Evolutionary conservation across 2,888 invertebrate species (phyloP).

Genomic region (Glyphotaelius pellucidus): DNA sequence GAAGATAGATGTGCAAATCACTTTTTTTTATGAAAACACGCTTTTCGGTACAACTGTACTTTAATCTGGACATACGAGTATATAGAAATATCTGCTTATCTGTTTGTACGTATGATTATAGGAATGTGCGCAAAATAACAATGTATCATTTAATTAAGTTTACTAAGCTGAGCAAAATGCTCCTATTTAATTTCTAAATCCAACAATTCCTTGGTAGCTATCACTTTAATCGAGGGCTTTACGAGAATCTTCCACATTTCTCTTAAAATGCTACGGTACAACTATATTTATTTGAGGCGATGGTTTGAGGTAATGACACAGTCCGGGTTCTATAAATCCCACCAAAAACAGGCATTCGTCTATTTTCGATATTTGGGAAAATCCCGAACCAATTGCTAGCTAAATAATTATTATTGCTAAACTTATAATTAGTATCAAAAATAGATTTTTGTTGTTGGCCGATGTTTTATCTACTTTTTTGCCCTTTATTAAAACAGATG

Average conservation of each 20-base stretch:
- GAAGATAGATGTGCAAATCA: too few relatives aligned
- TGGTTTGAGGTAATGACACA: background rate
- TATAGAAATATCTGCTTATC: background rate
- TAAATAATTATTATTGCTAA: background rate
- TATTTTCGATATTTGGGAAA: background rate
- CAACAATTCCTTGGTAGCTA: background rate
- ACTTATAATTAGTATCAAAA: background rate
- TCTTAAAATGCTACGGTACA: background rate
- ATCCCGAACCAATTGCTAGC: background rate
- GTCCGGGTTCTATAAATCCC: background rate
- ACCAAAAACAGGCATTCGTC: background rate
- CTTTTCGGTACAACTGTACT: background rate
- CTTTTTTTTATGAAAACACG: too few relatives aligned
- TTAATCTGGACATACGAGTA: background rate
- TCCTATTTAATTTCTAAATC: background rate
- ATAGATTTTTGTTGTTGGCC: background rate
- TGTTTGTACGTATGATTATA: background rate
- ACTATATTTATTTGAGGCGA: background rate
- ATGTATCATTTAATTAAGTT: background rate
- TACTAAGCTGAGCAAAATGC: background rate
- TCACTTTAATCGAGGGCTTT: background rate
- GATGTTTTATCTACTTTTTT: background rate
- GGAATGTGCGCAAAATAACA: background rate
- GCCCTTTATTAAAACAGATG: background rate
- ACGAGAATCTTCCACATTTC: background rate